Evolutionary conservation across 2,888 invertebrate genomes (phyloP), one percentile per base, ranked within the genome.

Genomic region (Petrophora chlorosata): DNA sequence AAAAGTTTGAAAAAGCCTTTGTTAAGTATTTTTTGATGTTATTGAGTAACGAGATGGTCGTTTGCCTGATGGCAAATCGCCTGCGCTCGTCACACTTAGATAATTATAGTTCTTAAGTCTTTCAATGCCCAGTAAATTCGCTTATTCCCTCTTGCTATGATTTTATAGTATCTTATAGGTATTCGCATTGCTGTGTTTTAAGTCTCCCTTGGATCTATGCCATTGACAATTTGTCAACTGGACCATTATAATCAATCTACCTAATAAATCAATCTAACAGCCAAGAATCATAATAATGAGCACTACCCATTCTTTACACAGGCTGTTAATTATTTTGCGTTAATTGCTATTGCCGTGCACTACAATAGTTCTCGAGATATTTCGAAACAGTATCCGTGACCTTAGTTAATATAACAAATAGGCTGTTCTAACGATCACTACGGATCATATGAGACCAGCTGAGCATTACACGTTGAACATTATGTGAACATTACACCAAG

Each of bases 321-420:
- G 17, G 3, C 25, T 4, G 41, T 14, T 48, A 39, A 46, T 38
- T 49, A 47, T 46, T 49, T 13, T 30, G 43, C 44, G 36, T 22
- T 52, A 47, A 52, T 47, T 46, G 50, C 36, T 59, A 49, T 59
- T 57, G 41, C 34, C 55, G 53, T 62, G 33, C 42, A 44, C 35
- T 40, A 61, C 53, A 63, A 64, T 56, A 40, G 52, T 17, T 46
- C 26, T 48, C 26, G 28, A 44, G 34, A 35, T 22, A 40, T 58
- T 58, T 50, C 56, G 49, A 61, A 56, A 58, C 49, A 17, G 44
- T 63, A 51, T 43, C 76, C 78, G 49, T 85, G 84, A 84, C 84
- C 85, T 85, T 82, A 73, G 61, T 79, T 74, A 59, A 67, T 66
- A 65, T 79, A 77, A 82, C 71, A 78, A 83, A 85, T 80, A 73